Evolutionary conservation across 2,113 vertebrate species (phyloP).

Genomic region (Saiga tatarica): DNA sequence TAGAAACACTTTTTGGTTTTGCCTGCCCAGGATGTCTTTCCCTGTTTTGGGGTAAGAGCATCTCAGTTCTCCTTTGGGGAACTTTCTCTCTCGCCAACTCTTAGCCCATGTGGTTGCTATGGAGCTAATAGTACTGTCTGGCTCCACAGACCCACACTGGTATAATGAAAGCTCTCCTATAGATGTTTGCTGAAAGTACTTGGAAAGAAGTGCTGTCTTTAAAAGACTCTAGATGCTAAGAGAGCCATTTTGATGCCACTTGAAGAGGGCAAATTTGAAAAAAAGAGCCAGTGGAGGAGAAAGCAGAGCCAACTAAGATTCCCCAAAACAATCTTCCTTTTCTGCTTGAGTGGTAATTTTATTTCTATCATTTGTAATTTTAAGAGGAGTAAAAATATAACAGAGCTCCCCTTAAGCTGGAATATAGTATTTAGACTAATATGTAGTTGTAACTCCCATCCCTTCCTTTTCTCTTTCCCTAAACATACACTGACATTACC

Average conservation of each 20-base stretch:
- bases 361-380: conserved; percentile 2
- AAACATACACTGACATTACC: not conserved
- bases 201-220: not conserved
- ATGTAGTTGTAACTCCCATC: not conserved
- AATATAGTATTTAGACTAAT: conserved; percentile 44
- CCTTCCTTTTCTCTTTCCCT: not conserved
- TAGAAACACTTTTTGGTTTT: not conserved
- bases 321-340: not conserved
- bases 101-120: not conserved
- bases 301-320: not conserved
- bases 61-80: not conserved
- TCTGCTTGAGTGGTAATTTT: not conserved
- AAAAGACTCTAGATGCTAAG: not conserved
- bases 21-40: not conserved
- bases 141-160: not conserved
- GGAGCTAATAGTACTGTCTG: not conserved
- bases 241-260: not conserved
- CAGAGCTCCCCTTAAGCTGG: not conserved
- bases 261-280: not conserved
- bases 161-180: not conserved
- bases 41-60: not conserved
- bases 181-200: not conserved
- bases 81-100: not conserved
- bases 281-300: not conserved
- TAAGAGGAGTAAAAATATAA: not conserved